Percentiles rank a stretch among this genome's conserved stretches.
These are phyloP conservation scores for Myodes glareolus DNA, from an alignment of 2,113 vertebrate genomes.

Conservation along the genomic window DNA sequence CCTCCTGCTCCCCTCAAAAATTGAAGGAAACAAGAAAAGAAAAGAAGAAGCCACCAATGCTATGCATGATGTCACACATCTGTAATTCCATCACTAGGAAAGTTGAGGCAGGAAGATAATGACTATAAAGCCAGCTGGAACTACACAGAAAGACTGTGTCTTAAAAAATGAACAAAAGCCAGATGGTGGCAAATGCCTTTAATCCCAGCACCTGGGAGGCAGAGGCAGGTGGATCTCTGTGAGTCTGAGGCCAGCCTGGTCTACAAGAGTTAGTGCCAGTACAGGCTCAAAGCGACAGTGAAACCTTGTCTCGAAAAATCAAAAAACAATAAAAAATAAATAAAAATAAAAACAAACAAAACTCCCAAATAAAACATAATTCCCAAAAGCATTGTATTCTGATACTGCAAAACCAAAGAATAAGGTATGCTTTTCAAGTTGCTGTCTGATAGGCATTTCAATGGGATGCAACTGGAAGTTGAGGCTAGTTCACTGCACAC, in stretches of 20 bases:
- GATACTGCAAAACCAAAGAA: background rate
- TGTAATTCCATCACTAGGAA: background rate
- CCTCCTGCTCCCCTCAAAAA: no score
- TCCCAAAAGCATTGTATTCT: no score
- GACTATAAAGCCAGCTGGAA: background rate
- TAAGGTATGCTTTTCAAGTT: background rate
- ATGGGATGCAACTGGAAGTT: rapidly evolving
- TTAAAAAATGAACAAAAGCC: background rate
- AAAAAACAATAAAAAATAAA: no score
- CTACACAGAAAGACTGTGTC: background rate
- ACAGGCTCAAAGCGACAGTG: no score
- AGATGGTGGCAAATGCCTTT: no score
- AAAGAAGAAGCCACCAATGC: background rate
- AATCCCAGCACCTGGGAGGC: no score
- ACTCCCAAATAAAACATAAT: background rate
- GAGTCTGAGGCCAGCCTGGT: no score
- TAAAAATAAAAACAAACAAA: background rate
- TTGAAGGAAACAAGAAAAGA: no score
- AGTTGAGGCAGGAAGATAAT: background rate
- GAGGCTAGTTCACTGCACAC: background rate
- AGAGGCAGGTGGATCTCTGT: no score
- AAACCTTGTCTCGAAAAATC: no score
- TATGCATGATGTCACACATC: background rate
- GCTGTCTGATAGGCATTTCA: background rate
- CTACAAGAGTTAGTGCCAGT: no score